Conservation (phyloP, 2,113 vertebrate genomes). For the Corydoras maculifer region DNA sequence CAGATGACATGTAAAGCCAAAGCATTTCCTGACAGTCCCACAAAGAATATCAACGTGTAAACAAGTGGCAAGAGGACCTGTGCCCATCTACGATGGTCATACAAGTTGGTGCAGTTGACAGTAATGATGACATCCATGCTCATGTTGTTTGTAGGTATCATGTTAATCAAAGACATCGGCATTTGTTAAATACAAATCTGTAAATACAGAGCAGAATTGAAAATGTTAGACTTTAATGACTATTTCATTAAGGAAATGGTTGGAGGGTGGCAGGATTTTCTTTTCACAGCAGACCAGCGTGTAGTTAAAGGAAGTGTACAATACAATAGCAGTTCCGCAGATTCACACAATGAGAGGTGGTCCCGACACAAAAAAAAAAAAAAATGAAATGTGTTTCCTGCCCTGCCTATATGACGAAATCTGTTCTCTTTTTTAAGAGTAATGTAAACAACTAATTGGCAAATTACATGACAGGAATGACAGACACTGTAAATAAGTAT, state of each 20-base stretch:
- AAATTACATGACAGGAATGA: too few species aligned
- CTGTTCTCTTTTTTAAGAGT: too few species aligned
- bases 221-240: not conserved
- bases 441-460: too few species aligned
- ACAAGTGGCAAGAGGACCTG: slow-evolving; percentile 74
- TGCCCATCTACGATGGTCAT: slow-evolving; percentile 73
- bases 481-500: too few species aligned
- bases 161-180: not conserved
- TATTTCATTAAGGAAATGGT: slow-evolving; percentile 51
- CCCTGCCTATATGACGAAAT: too few species aligned
- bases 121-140: slow-evolving; percentile 30
- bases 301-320: not conserved
- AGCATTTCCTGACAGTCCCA: slow-evolving; percentile 80
- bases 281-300: slow-evolving; percentile 8
- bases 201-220: not conserved
- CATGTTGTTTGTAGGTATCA: slow-evolving; percentile 17
- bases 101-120: slow-evolving; percentile 68
- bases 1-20: slow-evolving; percentile 83
- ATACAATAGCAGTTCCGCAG: too few species aligned
- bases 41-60: slow-evolving; percentile 73
- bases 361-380: too few species aligned
- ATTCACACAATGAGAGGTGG: too few species aligned
- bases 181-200: slow-evolving; percentile 1
- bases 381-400: too few species aligned
- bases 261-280: not conserved